These are phyloP conservation scores for Limenitis camilla DNA, from an alignment of 2,888 invertebrate species.

Conservation along the genomic window DNA sequence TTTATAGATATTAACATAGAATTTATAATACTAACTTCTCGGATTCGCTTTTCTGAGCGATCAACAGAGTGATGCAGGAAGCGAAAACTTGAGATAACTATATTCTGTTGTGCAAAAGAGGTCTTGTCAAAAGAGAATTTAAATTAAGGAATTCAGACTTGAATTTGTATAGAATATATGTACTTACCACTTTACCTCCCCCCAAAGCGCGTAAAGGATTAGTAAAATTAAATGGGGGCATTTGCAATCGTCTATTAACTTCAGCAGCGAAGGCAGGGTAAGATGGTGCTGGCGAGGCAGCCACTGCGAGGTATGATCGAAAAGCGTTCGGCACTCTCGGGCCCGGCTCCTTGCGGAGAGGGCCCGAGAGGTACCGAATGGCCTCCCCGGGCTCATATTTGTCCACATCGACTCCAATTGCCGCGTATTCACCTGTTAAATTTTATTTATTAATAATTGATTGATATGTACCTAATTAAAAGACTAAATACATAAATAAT, in stretches of 20 bases:
- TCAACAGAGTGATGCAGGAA: no score
- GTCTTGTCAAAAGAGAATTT: no score
- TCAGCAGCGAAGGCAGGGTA: conserved; percentile 82
- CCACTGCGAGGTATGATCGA: conserved; percentile 86
- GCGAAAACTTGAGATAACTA: no score
- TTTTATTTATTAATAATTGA: no score
- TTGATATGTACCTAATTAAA: no score
- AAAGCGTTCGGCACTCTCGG: conserved; percentile 80
- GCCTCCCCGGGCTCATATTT: conserved; percentile 88
- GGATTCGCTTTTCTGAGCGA: no score
- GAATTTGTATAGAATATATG: no score
- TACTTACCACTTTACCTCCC: conserved; percentile 80
- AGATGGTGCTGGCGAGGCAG: conserved; percentile 83
- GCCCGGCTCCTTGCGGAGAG: conserved; percentile 78
- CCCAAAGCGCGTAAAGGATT: conserved; percentile 85
- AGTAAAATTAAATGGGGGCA: conserved; percentile 89
- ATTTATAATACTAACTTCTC: no score
- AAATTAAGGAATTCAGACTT: no score
- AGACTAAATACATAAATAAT: no score
- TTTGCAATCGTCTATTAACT: conserved; percentile 88
- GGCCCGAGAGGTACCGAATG: conserved; percentile 85
- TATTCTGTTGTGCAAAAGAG: no score
- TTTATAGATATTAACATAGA: no score
- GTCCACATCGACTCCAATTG: conserved; percentile 92
- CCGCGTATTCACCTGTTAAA: conserved; percentile 91